These are phyloP conservation scores for Andrena fulva DNA, from an alignment of 2,888 invertebrate genomes.

Conservation along the genomic window DNA sequence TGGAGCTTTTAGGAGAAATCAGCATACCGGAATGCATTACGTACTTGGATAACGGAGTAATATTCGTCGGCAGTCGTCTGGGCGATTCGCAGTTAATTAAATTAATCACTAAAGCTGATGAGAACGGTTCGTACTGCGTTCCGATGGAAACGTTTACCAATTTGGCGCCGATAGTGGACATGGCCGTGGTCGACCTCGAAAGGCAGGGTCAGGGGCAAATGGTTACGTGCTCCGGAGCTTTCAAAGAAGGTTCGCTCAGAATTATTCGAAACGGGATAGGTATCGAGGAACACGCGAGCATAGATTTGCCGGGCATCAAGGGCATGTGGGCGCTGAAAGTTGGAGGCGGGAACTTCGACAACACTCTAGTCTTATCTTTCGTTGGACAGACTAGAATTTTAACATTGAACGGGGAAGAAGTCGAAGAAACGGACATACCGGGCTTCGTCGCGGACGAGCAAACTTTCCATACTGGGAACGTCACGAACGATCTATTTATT, in stretches of 20 bases:
- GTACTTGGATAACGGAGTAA: conserved; percentile 98
- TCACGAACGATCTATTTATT: conserved; percentile 92
- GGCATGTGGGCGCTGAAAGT: conserved; percentile 98
- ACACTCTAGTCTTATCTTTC: conserved; percentile 96
- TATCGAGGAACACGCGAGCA: conserved; percentile 98
- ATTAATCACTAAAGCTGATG: conserved; percentile 93
- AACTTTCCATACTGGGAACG: conserved; percentile 97
- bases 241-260: conserved; percentile 98
- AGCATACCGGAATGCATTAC: conserved; percentile 99
- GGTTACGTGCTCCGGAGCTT: conserved; percentile 98
- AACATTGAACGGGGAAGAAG: conserved; percentile 96
- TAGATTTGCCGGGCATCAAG: conserved; percentile 98
- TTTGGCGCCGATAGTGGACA: conserved; percentile 98
- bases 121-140: conserved; percentile 94
- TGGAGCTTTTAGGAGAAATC: conserved; percentile 95
- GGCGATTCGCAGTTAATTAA: conserved; percentile 98
- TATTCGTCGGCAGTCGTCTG: conserved; percentile 97
- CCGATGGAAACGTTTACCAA: conserved; percentile 99
- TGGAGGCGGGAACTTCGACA: conserved; percentile 89
- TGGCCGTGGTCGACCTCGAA: conserved; percentile 98
- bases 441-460: conserved; percentile 97
- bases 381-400: conserved; percentile 98
- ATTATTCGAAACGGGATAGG: conserved; percentile 99
- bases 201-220: conserved; percentile 98
- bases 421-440: conserved; percentile 97